Conservation (phyloP, 2,888 invertebrate species). For the Falcaria lacertinaria region DNA sequence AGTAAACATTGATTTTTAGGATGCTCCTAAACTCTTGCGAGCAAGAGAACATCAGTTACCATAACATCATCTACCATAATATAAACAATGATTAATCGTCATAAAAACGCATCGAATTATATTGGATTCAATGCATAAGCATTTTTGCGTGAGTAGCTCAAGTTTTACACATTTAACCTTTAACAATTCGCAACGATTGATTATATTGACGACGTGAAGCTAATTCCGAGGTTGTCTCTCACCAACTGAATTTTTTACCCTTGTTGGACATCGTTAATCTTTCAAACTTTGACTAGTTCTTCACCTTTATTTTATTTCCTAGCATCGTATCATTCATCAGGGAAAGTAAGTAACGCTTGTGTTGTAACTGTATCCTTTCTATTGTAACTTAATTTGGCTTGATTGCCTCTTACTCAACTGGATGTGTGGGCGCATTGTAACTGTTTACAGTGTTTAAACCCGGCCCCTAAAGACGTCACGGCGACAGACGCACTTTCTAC, state of each 20-base stretch:
- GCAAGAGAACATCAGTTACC: no score
- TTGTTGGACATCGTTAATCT: neutral
- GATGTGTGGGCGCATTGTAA: constrained; percentile 33
- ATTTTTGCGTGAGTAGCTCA: constrained; percentile 21
- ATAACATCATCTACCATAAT: no score
- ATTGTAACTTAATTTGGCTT: constrained; percentile 44
- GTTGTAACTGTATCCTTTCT: constrained; percentile 26
- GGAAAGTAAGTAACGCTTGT: constrained; percentile 4
- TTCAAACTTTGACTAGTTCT: no score
- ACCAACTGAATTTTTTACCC: constrained; percentile 9
- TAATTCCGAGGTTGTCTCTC: constrained; percentile 28
- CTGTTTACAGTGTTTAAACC: constrained; percentile 25
- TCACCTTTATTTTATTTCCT: no score
- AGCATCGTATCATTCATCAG: neutral
- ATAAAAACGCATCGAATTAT: no score
- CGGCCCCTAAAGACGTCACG: constrained; percentile 24
- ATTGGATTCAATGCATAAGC: neutral
- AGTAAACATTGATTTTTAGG: no score
- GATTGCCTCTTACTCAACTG: constrained; percentile 25
- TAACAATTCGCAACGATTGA: constrained; percentile 24
- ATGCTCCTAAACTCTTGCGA: no score
- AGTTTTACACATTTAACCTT: constrained; percentile 18
- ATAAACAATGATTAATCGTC: no score
- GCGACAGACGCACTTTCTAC: constrained; percentile 38
- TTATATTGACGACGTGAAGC: constrained; percentile 25